Evolutionary conservation across 2,888 invertebrate species (phyloP).

Genomic region (Oxyteleia sp.): DNA sequence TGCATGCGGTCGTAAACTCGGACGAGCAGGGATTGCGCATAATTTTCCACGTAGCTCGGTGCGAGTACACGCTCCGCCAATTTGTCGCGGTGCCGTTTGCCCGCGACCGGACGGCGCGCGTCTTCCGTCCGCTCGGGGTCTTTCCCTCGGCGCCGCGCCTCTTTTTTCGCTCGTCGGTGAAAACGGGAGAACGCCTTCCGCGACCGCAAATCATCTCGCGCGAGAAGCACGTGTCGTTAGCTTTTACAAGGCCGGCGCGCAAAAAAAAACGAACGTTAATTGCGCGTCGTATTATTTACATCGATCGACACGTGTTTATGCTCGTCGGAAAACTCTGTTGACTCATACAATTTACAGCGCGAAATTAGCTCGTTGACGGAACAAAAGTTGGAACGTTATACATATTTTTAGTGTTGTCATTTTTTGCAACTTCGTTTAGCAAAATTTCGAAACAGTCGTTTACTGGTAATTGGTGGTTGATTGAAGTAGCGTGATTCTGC

Average conservation of each 20-base stretch:
- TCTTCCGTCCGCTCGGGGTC: neutral
- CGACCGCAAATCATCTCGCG: neutral
- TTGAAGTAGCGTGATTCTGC: too few species aligned
- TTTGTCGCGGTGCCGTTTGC: conserved; percentile 80
- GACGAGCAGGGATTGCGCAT: conserved; percentile 79
- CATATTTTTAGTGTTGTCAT: too few species aligned
- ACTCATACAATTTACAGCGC: too few species aligned
- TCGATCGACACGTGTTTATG: too few species aligned
- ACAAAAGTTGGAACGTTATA: too few species aligned
- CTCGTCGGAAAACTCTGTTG: too few species aligned
- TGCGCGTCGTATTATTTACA: neutral
- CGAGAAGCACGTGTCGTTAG: conserved; percentile 17
- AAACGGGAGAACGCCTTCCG: conserved; percentile 14
- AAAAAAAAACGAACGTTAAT: neutral
- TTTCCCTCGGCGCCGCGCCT: conserved; percentile 15
- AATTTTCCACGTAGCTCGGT: conserved; percentile 77
- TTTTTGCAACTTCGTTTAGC: too few species aligned
- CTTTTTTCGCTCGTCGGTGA: conserved; percentile 23
- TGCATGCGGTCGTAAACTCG: conserved; percentile 80
- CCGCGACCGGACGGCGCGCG: conserved; percentile 74
- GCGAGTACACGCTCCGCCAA: conserved; percentile 83
- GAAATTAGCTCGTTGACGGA: too few species aligned
- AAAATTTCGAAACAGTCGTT: too few species aligned
- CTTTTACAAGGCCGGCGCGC: neutral
- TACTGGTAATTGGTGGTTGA: too few species aligned